phyloP scores from a whole-genome alignment of 2,797 vertebrate species.

The Smutsia temminckii region DNA sequence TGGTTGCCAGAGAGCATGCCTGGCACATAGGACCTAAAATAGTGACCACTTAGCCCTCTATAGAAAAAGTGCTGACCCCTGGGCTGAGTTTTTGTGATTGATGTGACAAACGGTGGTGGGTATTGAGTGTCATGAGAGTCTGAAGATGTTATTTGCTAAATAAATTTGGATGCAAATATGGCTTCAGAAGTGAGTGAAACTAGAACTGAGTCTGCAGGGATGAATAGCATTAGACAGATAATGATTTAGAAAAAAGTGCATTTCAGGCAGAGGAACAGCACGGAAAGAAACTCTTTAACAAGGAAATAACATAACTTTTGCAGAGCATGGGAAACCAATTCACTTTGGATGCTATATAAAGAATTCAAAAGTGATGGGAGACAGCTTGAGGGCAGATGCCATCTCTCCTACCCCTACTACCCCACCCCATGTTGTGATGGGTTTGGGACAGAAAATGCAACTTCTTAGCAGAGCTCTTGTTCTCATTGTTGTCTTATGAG shows the following conservation, averaged over 20 bases:
- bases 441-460: neutral
- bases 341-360: neutral
- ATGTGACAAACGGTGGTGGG: neutral
- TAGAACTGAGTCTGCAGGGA: neutral
- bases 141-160: neutral
- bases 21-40: neutral
- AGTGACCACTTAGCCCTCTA: neutral
- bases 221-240: neutral
- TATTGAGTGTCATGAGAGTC: neutral
- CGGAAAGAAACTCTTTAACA: neutral
- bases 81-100: neutral
- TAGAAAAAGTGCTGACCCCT: neutral
- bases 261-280: neutral
- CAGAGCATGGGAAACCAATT: neutral
- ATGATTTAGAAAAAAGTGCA: neutral
- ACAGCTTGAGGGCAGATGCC: neutral
- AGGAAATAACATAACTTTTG: neutral
- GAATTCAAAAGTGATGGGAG: neutral
- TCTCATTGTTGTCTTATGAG: neutral
- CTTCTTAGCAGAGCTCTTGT: neutral
- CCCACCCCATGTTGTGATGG: neutral
- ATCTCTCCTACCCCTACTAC: rapidly evolving
- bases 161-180: neutral
- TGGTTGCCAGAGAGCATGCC: neutral
- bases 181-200: neutral